Evolutionary conservation across 1,140 invertebrate genomes (phyloP).

Genomic region (Aphelenchoides fujianensis): DNA sequence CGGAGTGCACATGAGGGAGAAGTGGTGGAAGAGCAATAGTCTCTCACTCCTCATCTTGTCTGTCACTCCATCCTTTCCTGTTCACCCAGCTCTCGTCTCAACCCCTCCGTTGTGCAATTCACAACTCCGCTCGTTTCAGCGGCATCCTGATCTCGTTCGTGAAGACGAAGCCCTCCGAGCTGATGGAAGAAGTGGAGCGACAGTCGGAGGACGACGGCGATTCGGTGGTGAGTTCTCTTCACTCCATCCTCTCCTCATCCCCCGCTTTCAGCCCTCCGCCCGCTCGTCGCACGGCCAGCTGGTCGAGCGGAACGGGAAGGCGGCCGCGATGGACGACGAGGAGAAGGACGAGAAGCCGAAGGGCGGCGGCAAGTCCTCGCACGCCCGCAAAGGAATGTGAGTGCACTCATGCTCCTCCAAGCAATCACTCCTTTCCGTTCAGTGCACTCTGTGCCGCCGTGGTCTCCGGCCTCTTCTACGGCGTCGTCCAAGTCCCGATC

Average conservation of each 20-base stretch:
- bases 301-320: too few relatives aligned
- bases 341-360: background rate
- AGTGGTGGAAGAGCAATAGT: too few relatives aligned
- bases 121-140: too few relatives aligned
- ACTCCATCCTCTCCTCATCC: background rate
- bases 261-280: background rate
- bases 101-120: too few relatives aligned
- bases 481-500: background rate
- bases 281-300: background rate
- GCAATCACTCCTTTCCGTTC: background rate
- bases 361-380: background rate
- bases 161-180: conserved; percentile 8
- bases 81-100: too few relatives aligned
- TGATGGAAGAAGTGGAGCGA: background rate
- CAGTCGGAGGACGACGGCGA: background rate
- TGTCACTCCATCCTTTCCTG: too few relatives aligned
- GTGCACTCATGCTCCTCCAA: background rate
- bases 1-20: background rate
- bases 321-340: too few relatives aligned
- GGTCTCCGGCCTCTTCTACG: background rate
- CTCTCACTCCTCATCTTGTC: too few relatives aligned
- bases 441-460: background rate
- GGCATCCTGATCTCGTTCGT: conserved; percentile 22
- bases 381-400: too few relatives aligned
- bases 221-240: background rate